Base-by-base conservation (phyloP, 2,113 vertebrate species). In the Zosterops borbonicus region DNA sequence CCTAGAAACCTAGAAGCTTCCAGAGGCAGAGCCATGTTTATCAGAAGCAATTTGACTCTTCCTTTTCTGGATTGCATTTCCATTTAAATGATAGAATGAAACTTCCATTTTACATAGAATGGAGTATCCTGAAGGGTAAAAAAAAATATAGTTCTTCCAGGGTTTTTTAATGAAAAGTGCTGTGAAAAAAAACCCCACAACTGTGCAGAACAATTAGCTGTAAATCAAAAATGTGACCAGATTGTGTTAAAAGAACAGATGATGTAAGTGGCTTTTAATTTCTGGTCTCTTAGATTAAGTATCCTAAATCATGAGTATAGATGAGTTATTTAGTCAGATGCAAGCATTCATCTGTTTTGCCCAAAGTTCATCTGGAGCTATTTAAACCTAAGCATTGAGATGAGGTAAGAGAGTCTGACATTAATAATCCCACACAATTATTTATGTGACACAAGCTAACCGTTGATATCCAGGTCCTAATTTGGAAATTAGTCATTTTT, bases 211-310 rank as follows among this genome's bases (percentile, higher is more conserved):
- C 55, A 71, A 85, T 90, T 93, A 82, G 14, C 33, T 73, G 31
- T 96, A 94, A 96, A 96, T 94, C 64, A 93, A 63, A 95, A 94
- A 94, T 60, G 31, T 64, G 55, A 80, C 35, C 75, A 96, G 82
- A 86, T 83, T 90, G 71, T 75, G 50, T 70, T 92, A 90, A 23
- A 87, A 84, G 74, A 87, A 74, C 29, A 88, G 71, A 96, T 90
- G 87, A 96, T 92, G 68, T 60, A 94, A 92, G 7, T 47, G 60
- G 17, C 17, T 85, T 95, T 93, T 91, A 5, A 55, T 92, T 95
- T 92, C 87, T 90, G 15, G 27, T 35, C 71, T 95, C 52, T 63
- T 67, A 83, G 27, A 67, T 77, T 94, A 87, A 71, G 47, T 69
- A 84, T 59, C 67, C 21, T 93, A 95, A 90, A 86, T 90, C 82